Base-by-base conservation (phyloP, 2,888 invertebrate genomes). In the Acanthoscelides obtectus region DNA sequence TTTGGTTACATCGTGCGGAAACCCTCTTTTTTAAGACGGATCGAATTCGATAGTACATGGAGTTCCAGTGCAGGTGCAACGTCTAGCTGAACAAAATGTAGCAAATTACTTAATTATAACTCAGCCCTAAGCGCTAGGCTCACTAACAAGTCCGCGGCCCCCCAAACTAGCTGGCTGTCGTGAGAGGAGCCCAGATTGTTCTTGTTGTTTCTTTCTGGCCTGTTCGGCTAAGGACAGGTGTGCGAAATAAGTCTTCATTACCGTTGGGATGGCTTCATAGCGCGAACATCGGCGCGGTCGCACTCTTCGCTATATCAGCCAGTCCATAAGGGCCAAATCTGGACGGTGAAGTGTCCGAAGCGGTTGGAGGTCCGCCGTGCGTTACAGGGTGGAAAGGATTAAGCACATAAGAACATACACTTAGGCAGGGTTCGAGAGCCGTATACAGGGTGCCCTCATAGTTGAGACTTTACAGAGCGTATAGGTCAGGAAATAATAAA, bases 191-290 rank as follows among this genome's bases (percentile, higher is more conserved):
- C 12, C 45, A 45, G 8, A 45, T 12, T 45, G 12, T 45, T 45
- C 45, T 45, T 45, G 45, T 45, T 45, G 45, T 45, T 45, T 12
- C 45, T 45, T 45, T 45, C 45, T 12, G 45, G 17, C 45, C 12
- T 45, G 45, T 45, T 45, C 45, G 17, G 45, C 45, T 6, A 45
- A 71, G 22, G 64, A 68, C 68, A 68, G 75, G 75, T 75, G 73
- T 72, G 71, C 74, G 65, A 71, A 68, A 68, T 71, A 71, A 68
- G 68, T 73, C 73, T 73, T 73, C 71, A 71, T 73, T 72, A 72
- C 70, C 67, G 69, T 72, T 72, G 72, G 66, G 71, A 73, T 71
- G 72, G 72, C 70, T 73, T 69, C 69, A 73, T 75, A 75, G 45
- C 45, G 45, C 45, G 45, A 45, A 12, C 45, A 45, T 12, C 25